phyloP scores from a whole-genome alignment of 2,797 vertebrate genomes.

The Acanthis flammea region DNA sequence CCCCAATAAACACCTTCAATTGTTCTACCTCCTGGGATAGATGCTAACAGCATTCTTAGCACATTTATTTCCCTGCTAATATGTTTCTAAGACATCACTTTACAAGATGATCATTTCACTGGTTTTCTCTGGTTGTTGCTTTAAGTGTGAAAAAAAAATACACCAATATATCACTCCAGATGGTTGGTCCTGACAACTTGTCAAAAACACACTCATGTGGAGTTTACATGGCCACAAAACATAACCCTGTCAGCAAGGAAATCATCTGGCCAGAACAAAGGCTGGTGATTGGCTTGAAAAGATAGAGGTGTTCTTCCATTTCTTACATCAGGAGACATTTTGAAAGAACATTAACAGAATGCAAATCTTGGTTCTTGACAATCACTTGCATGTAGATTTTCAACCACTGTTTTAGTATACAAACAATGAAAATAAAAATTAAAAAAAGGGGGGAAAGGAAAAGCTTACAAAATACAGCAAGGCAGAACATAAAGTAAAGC shows the following conservation, averaged over 20 bases:
- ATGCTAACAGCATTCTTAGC: slow-evolving; percentile 41
- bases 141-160: slow-evolving; percentile 40
- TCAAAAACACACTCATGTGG: not conserved
- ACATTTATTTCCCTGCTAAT: slow-evolving; percentile 45
- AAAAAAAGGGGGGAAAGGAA: not conserved
- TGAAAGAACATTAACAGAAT: not conserved
- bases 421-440: not conserved
- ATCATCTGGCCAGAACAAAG: not conserved
- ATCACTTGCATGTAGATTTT: not conserved
- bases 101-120: slow-evolving; percentile 49
- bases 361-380: not conserved
- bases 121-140: slow-evolving; percentile 28
- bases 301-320: not conserved
- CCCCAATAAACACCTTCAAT: slow-evolving; percentile 35
- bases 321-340: not conserved
- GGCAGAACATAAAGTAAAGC: too few relatives aligned
- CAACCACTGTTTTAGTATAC: not conserved
- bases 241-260: slow-evolving; percentile 19
- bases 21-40: not conserved
- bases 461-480: too few relatives aligned
- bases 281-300: not conserved
- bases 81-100: slow-evolving; percentile 38
- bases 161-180: slow-evolving; percentile 24
- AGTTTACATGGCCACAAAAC: slow-evolving; percentile 26
- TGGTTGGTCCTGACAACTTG: slow-evolving; percentile 38